A percentile compares a stretch with the other conserved stretches of the same genome.
phyloP scores from a whole-genome alignment of 2,888 invertebrate genomes.

The Nephrotoma appendiculata region DNA sequence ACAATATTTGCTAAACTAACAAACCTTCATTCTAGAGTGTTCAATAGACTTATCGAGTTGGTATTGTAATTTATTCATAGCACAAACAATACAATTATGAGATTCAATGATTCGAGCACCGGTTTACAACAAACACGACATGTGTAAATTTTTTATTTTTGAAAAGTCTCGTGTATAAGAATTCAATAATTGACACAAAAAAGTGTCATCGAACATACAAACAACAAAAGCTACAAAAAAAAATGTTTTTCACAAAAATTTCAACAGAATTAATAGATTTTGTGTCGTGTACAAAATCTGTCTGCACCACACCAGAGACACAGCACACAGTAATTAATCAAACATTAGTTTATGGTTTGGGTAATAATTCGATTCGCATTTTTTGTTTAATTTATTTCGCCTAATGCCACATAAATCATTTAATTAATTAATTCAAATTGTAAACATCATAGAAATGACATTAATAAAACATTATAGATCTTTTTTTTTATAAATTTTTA shows the following conservation, averaged over 20 bases:
- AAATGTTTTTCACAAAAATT: neutral
- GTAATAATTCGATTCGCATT: neutral
- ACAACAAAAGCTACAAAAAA: neutral
- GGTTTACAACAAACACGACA: neutral
- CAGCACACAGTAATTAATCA: neutral
- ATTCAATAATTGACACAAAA: neutral
- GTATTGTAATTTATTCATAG: neutral
- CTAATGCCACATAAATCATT: neutral
- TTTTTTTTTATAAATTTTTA: neutral
- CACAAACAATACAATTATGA: neutral
- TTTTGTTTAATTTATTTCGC: neutral
- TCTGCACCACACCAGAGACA: neutral
- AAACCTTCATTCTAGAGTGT: neutral
- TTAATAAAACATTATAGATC: neutral
- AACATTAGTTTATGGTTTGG: neutral
- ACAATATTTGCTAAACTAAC: neutral
- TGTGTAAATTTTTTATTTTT: neutral
- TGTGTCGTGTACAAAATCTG: neutral
- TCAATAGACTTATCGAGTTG: neutral
- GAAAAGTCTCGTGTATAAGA: neutral
- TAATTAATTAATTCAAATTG: neutral
- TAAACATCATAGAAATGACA: neutral
- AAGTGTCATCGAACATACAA: neutral
- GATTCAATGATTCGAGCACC: neutral
- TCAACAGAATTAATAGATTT: neutral